Evolutionary conservation across 2,113 vertebrate species (phyloP).

Genomic region (Protobothrops flavoviridis): DNA sequence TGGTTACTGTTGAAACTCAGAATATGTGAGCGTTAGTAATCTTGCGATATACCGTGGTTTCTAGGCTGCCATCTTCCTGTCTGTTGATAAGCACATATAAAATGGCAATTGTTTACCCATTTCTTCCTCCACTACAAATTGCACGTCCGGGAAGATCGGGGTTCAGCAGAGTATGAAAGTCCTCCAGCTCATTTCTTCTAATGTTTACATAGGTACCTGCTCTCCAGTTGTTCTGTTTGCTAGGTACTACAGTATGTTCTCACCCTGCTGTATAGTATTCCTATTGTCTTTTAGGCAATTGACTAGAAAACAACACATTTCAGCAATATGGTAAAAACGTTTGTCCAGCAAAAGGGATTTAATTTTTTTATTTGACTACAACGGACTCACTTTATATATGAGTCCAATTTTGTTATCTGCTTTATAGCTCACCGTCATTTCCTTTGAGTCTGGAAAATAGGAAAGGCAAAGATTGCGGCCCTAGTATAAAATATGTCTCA

Average conservation of each 20-base stretch:
- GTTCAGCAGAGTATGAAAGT: background rate
- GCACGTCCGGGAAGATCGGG: background rate
- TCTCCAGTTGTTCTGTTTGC: background rate
- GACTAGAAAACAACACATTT: background rate
- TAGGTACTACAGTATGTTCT: background rate
- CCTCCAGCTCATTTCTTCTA: background rate
- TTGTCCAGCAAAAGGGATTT: background rate
- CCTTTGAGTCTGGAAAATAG: background rate
- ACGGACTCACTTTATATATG: background rate
- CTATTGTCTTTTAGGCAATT: background rate
- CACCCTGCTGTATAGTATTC: background rate
- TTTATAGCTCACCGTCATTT: background rate
- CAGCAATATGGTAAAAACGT: background rate
- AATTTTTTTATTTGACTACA: background rate
- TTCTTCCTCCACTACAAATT: too few species aligned
- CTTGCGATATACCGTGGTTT: background rate
- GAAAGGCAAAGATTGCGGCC: background rate
- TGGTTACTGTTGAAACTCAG: background rate
- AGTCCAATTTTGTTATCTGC: background rate
- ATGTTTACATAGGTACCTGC: background rate
- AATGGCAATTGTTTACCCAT: background rate
- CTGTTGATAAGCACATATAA: too few species aligned
- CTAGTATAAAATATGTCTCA: background rate
- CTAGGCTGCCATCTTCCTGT: background rate
- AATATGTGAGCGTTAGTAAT: background rate